These are phyloP conservation scores for Diplodus sargus DNA, from an alignment of 2,797 vertebrate species.

Conservation along the genomic window DNA sequence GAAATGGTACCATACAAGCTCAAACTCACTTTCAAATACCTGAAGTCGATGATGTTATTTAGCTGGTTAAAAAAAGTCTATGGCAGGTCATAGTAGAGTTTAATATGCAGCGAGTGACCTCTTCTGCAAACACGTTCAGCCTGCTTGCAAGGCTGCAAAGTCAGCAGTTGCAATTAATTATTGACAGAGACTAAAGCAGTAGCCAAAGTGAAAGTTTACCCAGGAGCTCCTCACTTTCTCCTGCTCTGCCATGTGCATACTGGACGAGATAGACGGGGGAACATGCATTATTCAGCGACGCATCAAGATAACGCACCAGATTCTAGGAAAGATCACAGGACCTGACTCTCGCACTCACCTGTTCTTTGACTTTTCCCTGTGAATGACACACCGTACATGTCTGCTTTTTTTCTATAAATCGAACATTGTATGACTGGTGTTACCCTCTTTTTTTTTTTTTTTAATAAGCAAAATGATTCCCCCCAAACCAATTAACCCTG, in stretches of 20 bases:
- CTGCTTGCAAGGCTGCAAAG: slow-evolving; percentile 44
- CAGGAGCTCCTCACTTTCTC: slow-evolving; percentile 60
- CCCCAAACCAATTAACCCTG: neutral
- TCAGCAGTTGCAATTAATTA: slow-evolving; percentile 77
- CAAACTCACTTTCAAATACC: slow-evolving; percentile 6
- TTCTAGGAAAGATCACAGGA: slow-evolving; percentile 37
- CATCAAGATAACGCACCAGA: slow-evolving; percentile 35
- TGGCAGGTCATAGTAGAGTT: slow-evolving; percentile 24
- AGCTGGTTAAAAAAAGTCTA: slow-evolving; percentile 11
- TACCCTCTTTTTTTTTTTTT: neutral
- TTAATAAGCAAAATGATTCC: neutral
- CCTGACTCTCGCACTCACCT: slow-evolving; percentile 6
- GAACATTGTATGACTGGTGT: neutral
- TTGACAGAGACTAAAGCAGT: slow-evolving; percentile 73
- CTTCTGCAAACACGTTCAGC: slow-evolving; percentile 11
- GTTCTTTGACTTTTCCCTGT: neutral
- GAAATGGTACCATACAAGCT: neutral
- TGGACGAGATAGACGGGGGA: slow-evolving; percentile 39
- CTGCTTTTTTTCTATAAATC: neutral
- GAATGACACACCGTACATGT: neutral
- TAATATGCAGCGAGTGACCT: slow-evolving; percentile 53
- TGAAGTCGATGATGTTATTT: slow-evolving; percentile 15
- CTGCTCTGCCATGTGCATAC: slow-evolving; percentile 39
- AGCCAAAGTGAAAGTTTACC: slow-evolving; percentile 76
- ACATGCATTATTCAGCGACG: slow-evolving; percentile 69